Evolutionary conservation across 2,797 vertebrate species (phyloP).

Genomic region (Pseudomugil tenellus): DNA sequence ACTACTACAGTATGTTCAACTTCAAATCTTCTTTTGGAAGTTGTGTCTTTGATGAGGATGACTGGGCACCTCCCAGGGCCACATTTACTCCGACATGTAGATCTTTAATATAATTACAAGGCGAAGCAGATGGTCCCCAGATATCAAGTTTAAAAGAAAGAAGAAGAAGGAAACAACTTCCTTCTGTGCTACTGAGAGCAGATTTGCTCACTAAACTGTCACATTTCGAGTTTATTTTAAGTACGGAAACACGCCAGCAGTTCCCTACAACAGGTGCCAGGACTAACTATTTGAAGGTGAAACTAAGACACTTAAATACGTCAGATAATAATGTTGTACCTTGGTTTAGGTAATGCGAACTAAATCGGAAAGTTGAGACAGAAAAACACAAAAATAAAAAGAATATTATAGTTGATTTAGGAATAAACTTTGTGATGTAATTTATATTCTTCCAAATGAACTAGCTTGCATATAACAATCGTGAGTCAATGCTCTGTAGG

Average conservation of each 20-base stretch:
- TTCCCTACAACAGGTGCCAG: slow-evolving; percentile 25
- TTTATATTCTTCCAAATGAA: no score
- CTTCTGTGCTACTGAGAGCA: not conserved
- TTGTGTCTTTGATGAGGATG: slow-evolving; percentile 29
- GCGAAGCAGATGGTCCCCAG: slow-evolving; percentile 43
- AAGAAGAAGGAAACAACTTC: not conserved
- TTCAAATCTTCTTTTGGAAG: slow-evolving; percentile 15
- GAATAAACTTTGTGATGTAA: no score
- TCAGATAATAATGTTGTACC: not conserved
- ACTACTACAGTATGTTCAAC: slow-evolving; percentile 1
- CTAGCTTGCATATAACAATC: no score
- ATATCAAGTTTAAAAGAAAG: slow-evolving; percentile 13
- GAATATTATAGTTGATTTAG: no score
- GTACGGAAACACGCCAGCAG: not conserved
- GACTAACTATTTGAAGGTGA: slow-evolving; percentile 35
- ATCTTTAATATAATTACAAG: slow-evolving; percentile 61
- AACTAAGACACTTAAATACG: slow-evolving; percentile 10
- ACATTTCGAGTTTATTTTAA: slow-evolving; percentile 12
- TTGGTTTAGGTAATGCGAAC: not conserved
- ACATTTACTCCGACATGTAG: slow-evolving; percentile 3
- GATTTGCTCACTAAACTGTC: slow-evolving; percentile 5
- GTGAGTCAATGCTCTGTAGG: no score
- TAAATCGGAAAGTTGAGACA: not conserved
- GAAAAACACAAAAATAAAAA: no score
- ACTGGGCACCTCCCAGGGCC: slow-evolving; percentile 27